Conservation (phyloP, 2,113 vertebrate genomes). For the Patagioenas fasciata region DNA sequence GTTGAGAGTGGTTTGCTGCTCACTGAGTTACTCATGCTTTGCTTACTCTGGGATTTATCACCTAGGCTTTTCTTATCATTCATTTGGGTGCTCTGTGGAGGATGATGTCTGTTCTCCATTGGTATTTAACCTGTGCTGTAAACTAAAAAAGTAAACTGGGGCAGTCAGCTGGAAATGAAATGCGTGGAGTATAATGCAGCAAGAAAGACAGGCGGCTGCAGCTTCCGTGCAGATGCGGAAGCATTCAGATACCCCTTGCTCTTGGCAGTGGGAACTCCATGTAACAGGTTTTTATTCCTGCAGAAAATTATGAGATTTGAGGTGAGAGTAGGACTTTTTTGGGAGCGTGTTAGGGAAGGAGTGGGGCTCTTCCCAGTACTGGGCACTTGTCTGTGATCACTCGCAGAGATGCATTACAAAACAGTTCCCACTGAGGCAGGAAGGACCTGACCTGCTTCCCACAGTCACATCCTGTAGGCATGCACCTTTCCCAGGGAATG, state of each 20-base stretch:
- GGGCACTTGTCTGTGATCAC: not conserved
- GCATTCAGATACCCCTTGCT: not conserved
- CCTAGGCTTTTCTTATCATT: not conserved
- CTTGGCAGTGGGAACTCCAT: not conserved
- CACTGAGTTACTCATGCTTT: not conserved
- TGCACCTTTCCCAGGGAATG: not conserved
- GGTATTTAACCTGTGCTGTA: not conserved
- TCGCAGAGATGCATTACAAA: not conserved
- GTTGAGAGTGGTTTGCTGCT: not conserved
- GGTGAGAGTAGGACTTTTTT: no score
- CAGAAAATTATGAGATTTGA: not conserved
- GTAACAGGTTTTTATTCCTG: not conserved
- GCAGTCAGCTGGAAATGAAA: not conserved
- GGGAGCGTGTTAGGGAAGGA: not conserved
- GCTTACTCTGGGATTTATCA: not conserved
- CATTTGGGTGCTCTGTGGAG: not conserved
- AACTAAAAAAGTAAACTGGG: not conserved
- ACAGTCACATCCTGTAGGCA: not conserved
- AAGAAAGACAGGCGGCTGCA: not conserved
- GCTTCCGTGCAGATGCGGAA: not conserved
- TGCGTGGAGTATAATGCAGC: not conserved
- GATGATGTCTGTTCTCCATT: fast-evolving
- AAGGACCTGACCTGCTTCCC: not conserved
- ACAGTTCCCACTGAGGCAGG: not conserved
- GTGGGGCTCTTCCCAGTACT: not conserved